Evolutionary conservation across 2,797 vertebrate species (phyloP).

Genomic region (Halcyon smyrnensis): DNA sequence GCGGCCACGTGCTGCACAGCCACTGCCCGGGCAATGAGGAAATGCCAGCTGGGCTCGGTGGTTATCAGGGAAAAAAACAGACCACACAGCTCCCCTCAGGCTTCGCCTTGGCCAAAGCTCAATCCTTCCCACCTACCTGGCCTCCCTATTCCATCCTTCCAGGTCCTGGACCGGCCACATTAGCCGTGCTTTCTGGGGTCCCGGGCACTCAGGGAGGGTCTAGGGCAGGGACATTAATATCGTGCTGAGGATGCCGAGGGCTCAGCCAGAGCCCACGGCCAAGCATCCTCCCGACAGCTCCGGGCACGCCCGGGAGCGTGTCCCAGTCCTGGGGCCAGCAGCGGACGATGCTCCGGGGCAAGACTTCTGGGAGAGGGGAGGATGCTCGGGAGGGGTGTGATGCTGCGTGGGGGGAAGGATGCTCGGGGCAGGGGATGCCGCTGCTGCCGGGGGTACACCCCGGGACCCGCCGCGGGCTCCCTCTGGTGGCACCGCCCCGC

Average conservation of each 20-base stretch:
- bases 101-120: not conserved
- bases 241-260: not conserved
- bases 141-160: not conserved
- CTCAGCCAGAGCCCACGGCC: not conserved
- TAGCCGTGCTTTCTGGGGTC: not conserved
- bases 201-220: fast-evolving
- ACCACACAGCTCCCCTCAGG: not conserved
- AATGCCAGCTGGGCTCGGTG: not conserved
- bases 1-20: not conserved
- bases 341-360: not conserved
- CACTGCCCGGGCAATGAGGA: not conserved
- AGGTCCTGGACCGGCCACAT: fast-evolving
- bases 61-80: not conserved
- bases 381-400: not conserved
- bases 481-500: not conserved
- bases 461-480: not conserved
- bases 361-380: no score
- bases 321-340: not conserved
- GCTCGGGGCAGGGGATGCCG: not conserved
- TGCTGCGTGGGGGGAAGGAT: not conserved
- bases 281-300: not conserved
- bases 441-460: not conserved
- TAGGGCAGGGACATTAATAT: not conserved
- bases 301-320: not conserved
- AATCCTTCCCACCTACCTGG: not conserved